A percentile compares a stretch with the other conserved stretches of the same genome.
Evolutionary conservation across 2,113 vertebrate species (phyloP).

Genomic region (Oncorhynchus keta): DNA sequence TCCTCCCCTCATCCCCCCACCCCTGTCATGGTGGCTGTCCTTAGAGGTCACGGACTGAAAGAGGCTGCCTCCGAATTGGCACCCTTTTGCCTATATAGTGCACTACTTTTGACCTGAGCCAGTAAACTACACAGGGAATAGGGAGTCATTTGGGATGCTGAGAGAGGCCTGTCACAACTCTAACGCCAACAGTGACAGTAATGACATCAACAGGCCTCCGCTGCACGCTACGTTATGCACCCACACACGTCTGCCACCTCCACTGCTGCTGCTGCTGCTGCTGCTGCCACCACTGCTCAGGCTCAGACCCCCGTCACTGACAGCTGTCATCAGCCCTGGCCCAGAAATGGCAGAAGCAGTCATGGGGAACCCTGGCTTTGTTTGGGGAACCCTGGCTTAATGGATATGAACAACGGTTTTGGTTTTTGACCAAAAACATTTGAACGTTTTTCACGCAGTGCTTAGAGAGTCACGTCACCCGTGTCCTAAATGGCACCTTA

Average conservation of each 20-base stretch:
- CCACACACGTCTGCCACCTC: conserved; percentile 12
- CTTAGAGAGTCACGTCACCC: background rate
- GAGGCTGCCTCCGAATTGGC: conserved; percentile 4
- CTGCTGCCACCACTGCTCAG: conserved; percentile 36
- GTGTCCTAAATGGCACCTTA: background rate
- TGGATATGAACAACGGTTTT: conserved; percentile 50
- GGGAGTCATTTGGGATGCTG: background rate
- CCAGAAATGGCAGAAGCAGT: conserved; percentile 23
- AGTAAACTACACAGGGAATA: too few species aligned
- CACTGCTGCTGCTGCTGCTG: conserved; percentile 28
- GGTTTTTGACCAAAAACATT: too few species aligned
- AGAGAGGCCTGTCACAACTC: conserved; percentile 31
- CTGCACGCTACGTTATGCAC: conserved; percentile 25
- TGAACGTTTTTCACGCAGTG: background rate
- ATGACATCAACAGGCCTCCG: conserved; percentile 51
- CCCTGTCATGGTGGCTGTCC: conserved; percentile 61
- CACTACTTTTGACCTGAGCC: too few species aligned
- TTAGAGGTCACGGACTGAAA: conserved; percentile 57
- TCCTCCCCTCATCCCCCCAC: conserved; percentile 49
- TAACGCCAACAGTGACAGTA: conserved; percentile 44
- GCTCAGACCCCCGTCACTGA: conserved; percentile 35
- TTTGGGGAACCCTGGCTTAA: conserved; percentile 34
- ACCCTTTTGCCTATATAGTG: too few species aligned
- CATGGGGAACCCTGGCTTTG: conserved; percentile 21
- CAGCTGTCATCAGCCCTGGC: conserved; percentile 63